phyloP scores from a whole-genome alignment of 2,797 vertebrate species.

The Sebastes miniatus region DNA sequence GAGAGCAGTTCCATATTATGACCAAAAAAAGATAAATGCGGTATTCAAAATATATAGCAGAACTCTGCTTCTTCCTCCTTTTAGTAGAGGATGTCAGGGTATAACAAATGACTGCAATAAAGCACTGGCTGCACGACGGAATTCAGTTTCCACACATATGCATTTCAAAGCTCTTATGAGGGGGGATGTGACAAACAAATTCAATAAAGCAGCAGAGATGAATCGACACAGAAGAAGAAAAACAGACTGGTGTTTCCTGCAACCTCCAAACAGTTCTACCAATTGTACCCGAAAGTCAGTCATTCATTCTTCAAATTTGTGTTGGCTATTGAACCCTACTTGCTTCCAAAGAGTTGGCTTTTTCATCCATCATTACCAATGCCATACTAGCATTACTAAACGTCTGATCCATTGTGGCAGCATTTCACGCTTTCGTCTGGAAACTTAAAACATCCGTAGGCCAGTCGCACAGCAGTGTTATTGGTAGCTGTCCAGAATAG shows the following conservation, averaged over 20 bases:
- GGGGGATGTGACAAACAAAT: conserved; percentile 30
- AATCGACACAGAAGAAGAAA: background rate
- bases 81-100: conserved; percentile 17
- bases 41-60: background rate
- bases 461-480: background rate
- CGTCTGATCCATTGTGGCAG: background rate
- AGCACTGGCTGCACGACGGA: conserved; percentile 19
- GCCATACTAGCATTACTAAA: background rate
- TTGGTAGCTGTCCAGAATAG: conserved; percentile 31
- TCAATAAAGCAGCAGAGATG: conserved; percentile 16
- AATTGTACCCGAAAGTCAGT: background rate
- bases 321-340: background rate
- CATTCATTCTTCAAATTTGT: background rate
- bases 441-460: conserved; percentile 25
- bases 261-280: background rate
- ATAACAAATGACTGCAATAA: conserved; percentile 54
- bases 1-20: background rate
- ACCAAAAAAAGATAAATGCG: background rate
- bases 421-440: background rate
- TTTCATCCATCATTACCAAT: background rate
- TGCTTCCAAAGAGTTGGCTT: background rate
- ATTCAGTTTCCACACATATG: conserved; percentile 30
- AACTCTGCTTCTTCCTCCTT: background rate
- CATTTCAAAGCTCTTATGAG: conserved; percentile 27
- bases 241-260: background rate